Percentiles rank a stretch among this genome's conserved stretches.
These are phyloP conservation scores for Peucedramus taeniatus DNA, from an alignment of 2,113 vertebrate species.

Conservation along the genomic window DNA sequence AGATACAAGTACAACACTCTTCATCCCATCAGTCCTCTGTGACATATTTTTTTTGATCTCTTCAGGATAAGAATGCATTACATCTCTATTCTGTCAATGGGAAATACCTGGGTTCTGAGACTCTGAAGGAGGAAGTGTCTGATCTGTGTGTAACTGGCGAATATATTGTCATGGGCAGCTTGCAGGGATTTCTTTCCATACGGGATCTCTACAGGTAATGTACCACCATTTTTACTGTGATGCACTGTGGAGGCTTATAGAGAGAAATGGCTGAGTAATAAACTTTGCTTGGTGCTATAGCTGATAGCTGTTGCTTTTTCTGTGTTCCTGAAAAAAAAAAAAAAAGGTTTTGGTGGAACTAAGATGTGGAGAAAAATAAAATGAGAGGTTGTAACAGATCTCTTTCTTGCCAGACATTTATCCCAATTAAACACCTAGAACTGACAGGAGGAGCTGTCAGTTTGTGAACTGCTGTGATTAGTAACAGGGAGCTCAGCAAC, in stretches of 20 bases:
- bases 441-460: not conserved
- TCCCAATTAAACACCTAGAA: not conserved
- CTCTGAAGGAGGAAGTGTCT: slow-evolving; percentile 89
- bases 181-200: slow-evolving; percentile 91
- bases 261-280: not conserved
- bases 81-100: slow-evolving; percentile 96
- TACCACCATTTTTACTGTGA: not conserved
- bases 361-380: not conserved
- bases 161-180: slow-evolving; percentile 85
- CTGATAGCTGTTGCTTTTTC: not conserved
- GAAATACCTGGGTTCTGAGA: slow-evolving; percentile 84
- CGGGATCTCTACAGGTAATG: slow-evolving; percentile 91
- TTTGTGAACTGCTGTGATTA: not conserved
- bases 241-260: not conserved
- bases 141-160: slow-evolving; percentile 91
- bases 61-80: slow-evolving; percentile 90
- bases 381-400: not conserved
- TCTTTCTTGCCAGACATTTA: not conserved
- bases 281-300: not conserved
- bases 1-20: not conserved
- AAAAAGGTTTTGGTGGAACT: not conserved
- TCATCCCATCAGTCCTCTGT: not conserved
- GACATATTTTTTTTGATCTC: slow-evolving; percentile 2
- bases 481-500: not conserved
- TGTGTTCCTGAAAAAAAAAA: not conserved